Percentiles rank a stretch among this genome's conserved stretches.
Evolutionary conservation across 2,888 invertebrate species (phyloP).

Genomic region (Coelopa pilipes): DNA sequence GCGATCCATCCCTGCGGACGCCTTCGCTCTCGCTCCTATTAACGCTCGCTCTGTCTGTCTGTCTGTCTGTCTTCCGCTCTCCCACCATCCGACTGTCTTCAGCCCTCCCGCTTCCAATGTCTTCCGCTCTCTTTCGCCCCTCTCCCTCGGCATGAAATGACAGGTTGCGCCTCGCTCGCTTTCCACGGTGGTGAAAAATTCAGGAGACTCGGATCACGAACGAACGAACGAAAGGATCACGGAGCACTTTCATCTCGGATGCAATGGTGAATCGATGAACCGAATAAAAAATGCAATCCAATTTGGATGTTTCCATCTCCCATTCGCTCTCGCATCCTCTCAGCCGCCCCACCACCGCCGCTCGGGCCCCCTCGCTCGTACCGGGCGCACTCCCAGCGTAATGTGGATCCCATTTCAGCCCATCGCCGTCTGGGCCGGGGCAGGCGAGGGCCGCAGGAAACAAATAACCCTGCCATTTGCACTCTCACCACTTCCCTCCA

Average conservation of each 20-base stretch:
- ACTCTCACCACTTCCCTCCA: neutral
- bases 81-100: no score
- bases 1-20: no score
- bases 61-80: no score
- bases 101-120: no score
- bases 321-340: neutral
- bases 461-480: conserved; percentile 19
- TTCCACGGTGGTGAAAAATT: no score
- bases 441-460: neutral
- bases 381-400: conserved; percentile 9
- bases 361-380: neutral
- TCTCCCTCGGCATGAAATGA: no score
- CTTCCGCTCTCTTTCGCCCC: no score
- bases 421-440: neutral
- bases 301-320: conserved; percentile 16
- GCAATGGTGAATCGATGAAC: conserved; percentile 22
- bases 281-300: conserved; percentile 26
- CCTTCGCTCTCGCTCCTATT: no score
- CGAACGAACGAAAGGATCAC: no score
- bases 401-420: conserved; percentile 10
- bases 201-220: no score
- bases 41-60: no score
- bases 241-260: conserved; percentile 10
- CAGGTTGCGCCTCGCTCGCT: no score
- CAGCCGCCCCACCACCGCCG: neutral